Evolutionary conservation across 2,797 vertebrate species (phyloP).

Genomic region (Miichthys miiuy): DNA sequence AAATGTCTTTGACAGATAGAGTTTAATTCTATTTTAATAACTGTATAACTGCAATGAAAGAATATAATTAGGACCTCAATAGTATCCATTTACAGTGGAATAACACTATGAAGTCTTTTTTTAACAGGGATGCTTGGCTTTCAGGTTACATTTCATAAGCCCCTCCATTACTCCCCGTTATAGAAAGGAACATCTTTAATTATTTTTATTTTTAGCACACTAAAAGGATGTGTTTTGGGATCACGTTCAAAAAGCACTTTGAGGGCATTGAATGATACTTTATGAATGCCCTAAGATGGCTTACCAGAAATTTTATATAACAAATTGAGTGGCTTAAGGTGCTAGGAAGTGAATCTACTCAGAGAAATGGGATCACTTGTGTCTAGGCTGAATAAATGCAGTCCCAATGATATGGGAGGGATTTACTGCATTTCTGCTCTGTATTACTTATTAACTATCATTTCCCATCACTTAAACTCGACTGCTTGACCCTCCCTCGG

Average conservation of each 20-base stretch:
- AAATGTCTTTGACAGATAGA: slow-evolving; percentile 34
- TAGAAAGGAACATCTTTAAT: not conserved
- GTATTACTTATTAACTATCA: slow-evolving; percentile 28
- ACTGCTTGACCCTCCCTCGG: not conserved
- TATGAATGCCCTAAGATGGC: not conserved
- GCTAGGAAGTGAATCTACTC: slow-evolving; percentile 20
- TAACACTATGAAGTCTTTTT: slow-evolving; percentile 10
- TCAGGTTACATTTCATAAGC: slow-evolving; percentile 23
- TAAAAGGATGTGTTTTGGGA: slow-evolving; percentile 8
- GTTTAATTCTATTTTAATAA: slow-evolving; percentile 28
- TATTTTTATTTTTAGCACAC: slow-evolving; percentile 9
- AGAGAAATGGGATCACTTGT: slow-evolving; percentile 11
- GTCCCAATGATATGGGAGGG: slow-evolving; percentile 25
- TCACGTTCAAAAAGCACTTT: slow-evolving; percentile 18
- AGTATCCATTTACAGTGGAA: slow-evolving; percentile 31
- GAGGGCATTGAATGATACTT: not conserved
- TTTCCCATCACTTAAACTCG: slow-evolving; percentile 37
- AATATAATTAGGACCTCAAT: slow-evolving; percentile 30
- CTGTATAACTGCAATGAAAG: slow-evolving; percentile 28
- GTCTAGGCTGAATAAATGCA: slow-evolving; percentile 20
- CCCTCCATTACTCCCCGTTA: slow-evolving; percentile 3
- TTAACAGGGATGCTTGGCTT: not conserved
- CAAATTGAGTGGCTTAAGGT: slow-evolving; percentile 33
- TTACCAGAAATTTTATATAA: slow-evolving; percentile 32
- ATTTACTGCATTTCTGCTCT: slow-evolving; percentile 35